These are phyloP conservation scores for Porites evermanni DNA, from an alignment of 92 coral and sea anemone species.

Conservation along the genomic window DNA sequence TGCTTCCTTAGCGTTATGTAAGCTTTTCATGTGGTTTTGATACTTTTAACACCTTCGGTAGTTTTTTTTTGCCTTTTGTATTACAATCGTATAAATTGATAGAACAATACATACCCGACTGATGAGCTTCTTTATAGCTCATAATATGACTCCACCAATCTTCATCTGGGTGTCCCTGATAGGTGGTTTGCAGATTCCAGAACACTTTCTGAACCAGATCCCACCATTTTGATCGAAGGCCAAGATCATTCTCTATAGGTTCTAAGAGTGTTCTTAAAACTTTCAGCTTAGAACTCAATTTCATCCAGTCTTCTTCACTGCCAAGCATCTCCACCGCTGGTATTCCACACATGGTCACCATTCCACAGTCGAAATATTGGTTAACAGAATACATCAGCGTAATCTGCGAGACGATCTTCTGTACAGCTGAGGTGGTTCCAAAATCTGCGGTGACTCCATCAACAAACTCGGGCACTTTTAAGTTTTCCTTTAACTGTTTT, in stretches of 20 bases:
- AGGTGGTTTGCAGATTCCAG: constrained; percentile 63
- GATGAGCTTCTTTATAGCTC: background rate
- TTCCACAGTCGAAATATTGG: background rate
- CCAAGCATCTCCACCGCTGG: constrained; percentile 72
- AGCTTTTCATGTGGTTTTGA: background rate
- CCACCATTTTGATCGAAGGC: constrained; percentile 59
- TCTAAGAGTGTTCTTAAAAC: constrained; percentile 51
- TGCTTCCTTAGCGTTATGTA: too few relatives aligned
- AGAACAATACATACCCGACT: constrained; percentile 11
- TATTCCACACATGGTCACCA: constrained; percentile 7
- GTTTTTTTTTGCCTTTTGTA: too few relatives aligned
- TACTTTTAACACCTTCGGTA: constrained; percentile 28
- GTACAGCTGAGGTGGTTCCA: constrained; percentile 60
- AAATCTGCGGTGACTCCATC: constrained; percentile 78
- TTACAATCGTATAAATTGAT: too few relatives aligned
- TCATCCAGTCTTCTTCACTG: constrained; percentile 67
- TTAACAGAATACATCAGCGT: constrained; percentile 15
- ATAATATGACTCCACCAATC: constrained; percentile 71
- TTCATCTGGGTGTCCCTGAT: constrained; percentile 60
- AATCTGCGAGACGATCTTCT: constrained; percentile 58
- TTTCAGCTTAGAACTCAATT: constrained; percentile 49
- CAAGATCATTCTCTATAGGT: constrained; percentile 61
- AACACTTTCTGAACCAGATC: constrained; percentile 47
- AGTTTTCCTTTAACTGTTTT: constrained; percentile 50
- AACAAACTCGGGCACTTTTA: constrained; percentile 77